Evolutionary conservation across 2,113 vertebrate genomes (phyloP).

Genomic region (Vicugna pacos): DNA sequence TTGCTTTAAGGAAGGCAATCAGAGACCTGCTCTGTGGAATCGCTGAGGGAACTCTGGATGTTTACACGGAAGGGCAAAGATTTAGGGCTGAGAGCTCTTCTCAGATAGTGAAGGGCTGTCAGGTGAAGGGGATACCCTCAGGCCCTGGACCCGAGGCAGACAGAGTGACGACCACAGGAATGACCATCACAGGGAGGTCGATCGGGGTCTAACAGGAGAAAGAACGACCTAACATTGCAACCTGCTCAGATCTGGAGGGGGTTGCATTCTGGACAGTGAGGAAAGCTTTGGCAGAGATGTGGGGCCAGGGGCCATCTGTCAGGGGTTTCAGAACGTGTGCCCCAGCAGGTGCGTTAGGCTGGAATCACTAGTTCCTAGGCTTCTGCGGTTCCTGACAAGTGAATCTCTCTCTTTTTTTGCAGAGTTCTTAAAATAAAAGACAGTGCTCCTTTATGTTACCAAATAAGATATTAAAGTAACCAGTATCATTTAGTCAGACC

Average conservation of each 20-base stretch:
- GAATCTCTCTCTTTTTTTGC: not conserved
- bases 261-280: not conserved
- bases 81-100: not conserved
- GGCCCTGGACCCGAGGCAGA: not conserved
- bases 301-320: not conserved
- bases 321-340: not conserved
- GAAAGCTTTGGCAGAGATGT: not conserved
- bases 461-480: not conserved
- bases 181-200: not conserved
- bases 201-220: not conserved
- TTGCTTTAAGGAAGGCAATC: not conserved
- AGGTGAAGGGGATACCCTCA: not conserved
- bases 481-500: not conserved
- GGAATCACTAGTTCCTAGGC: not conserved
- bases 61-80: not conserved
- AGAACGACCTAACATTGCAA: not conserved
- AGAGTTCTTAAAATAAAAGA: not conserved
- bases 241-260: rapidly evolving
- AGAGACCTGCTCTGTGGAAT: not conserved
- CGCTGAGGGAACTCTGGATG: not conserved
- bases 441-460: conserved; percentile 14
- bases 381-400: not conserved
- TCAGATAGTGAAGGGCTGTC: not conserved
- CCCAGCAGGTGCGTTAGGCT: not conserved
- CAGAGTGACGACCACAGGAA: not conserved